These are phyloP conservation scores for Ficedula albicollis DNA, from an alignment of 2,797 vertebrate species.

Conservation along the genomic window DNA sequence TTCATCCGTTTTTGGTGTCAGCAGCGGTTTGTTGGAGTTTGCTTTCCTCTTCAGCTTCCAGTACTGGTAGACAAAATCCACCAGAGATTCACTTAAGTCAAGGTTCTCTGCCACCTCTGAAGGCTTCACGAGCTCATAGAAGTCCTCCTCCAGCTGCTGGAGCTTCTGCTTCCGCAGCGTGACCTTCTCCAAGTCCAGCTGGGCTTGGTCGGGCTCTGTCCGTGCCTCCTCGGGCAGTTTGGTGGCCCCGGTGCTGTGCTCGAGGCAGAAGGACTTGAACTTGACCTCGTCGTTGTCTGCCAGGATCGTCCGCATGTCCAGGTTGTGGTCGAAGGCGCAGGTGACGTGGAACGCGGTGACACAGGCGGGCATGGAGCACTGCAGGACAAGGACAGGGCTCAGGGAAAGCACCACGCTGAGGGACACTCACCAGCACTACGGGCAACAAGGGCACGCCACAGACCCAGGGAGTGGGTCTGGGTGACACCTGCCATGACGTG, in stretches of 20 bases:
- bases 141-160: slow-evolving; percentile 93
- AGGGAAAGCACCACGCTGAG: rapidly evolving
- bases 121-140: slow-evolving; percentile 91
- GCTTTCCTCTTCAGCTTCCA: slow-evolving; percentile 96
- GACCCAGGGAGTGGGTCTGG: not conserved
- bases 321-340: slow-evolving; percentile 93
- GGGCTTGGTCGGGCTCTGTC: slow-evolving; percentile 75
- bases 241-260: slow-evolving; percentile 84
- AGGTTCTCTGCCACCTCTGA: slow-evolving; percentile 88
- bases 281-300: slow-evolving; percentile 96
- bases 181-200: slow-evolving; percentile 89
- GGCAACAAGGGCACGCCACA: not conserved
- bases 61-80: slow-evolving; percentile 97
- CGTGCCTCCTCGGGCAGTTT: slow-evolving; percentile 66
- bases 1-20: slow-evolving; percentile 91
- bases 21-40: slow-evolving; percentile 90
- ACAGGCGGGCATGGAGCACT: slow-evolving; percentile 97
- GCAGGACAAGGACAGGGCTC: slow-evolving; percentile 23
- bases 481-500: rapidly evolving
- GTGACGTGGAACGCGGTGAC: slow-evolving; percentile 97
- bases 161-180: slow-evolving; percentile 94
- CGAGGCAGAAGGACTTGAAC: slow-evolving; percentile 97
- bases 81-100: slow-evolving; percentile 81
- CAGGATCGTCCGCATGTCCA: slow-evolving; percentile 95
- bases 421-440: not conserved